phyloP scores from a whole-genome alignment of 2,888 invertebrate species.

The Rosalia funebris region DNA sequence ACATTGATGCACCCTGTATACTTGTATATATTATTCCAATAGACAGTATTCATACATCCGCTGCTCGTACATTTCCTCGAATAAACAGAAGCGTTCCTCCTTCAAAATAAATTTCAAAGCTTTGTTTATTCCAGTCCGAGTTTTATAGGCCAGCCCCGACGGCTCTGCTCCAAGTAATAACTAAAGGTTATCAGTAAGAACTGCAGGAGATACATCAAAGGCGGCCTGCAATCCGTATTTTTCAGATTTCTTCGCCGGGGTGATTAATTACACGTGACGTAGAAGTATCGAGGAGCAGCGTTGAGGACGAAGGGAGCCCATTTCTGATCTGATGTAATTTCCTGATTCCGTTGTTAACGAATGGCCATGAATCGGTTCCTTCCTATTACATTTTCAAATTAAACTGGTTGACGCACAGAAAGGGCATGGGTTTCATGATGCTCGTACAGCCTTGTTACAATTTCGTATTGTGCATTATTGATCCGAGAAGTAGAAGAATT shows the following conservation, averaged over 20 bases:
- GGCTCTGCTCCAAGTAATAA: constrained; percentile 19
- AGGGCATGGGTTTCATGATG: background rate
- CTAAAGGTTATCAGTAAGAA: constrained; percentile 39
- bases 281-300: background rate
- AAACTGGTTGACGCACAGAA: constrained; percentile 27
- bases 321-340: constrained; percentile 55
- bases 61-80: too few species aligned
- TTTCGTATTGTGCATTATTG: constrained; percentile 12
- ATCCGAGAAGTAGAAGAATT: constrained; percentile 14
- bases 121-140: constrained; percentile 17
- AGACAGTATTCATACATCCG: too few species aligned
- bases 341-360: constrained; percentile 52
- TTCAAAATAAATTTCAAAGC: too few species aligned
- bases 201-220: constrained; percentile 40
- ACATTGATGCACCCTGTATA: too few species aligned
- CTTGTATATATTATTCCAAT: too few species aligned
- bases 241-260: constrained; percentile 41
- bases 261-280: constrained; percentile 51
- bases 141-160: constrained; percentile 1
- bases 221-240: constrained; percentile 36
- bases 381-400: constrained; percentile 53
- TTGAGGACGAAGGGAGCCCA: constrained; percentile 8
- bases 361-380: constrained; percentile 53
- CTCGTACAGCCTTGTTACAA: constrained; percentile 7
- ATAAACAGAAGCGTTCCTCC: too few species aligned